Conservation (phyloP, 2,113 vertebrate genomes). For the Semnornis frantzii region DNA sequence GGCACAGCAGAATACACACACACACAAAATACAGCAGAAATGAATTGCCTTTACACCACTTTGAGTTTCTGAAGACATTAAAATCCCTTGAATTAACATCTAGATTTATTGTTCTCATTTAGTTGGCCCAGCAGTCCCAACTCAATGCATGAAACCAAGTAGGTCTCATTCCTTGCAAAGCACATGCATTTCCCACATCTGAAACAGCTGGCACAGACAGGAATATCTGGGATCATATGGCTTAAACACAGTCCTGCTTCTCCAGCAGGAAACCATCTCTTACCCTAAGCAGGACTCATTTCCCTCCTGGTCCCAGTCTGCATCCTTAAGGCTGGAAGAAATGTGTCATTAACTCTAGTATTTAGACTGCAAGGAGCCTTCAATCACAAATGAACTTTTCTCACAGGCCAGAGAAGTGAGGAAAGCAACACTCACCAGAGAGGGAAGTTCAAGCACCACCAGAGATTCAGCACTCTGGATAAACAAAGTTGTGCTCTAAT, state of each 20-base stretch:
- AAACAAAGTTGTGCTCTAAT: neutral
- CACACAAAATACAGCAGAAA: conserved; percentile 14
- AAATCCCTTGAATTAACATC: conserved; percentile 14
- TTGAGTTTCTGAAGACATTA: conserved; percentile 27
- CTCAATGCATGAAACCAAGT: conserved; percentile 7
- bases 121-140: neutral
- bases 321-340: neutral
- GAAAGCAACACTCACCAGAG: neutral
- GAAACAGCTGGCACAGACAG: conserved; percentile 48
- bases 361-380: neutral
- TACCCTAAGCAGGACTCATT: conserved; percentile 20
- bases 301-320: neutral
- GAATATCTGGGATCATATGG: conserved; percentile 41
- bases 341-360: neutral
- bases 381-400: neutral
- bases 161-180: conserved; percentile 51
- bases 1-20: neutral
- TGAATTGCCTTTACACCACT: conserved; percentile 25
- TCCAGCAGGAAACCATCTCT: conserved; percentile 62
- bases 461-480: neutral
- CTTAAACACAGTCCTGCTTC: conserved; percentile 17
- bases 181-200: conserved; percentile 54
- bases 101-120: conserved; percentile 39
- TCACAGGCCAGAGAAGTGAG: neutral
- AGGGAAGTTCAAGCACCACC: neutral